Base-by-base conservation (phyloP, 1,140 invertebrate species). In the Cydia strobilella region DNA sequence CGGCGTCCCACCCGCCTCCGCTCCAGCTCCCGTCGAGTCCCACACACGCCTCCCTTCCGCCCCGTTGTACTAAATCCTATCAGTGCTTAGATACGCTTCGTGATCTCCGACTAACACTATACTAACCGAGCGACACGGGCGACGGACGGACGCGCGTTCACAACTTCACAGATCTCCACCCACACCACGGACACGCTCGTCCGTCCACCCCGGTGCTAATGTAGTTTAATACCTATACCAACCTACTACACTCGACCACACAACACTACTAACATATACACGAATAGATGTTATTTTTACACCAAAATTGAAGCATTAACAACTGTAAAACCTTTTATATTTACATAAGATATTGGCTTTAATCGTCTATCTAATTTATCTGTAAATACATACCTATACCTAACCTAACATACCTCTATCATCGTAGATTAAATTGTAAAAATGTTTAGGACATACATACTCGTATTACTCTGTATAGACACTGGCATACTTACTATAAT, bases 271-370 rank as follows among this genome's bases (percentile, higher is more conserved):
- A 82, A 92, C 90, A 91, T 86, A 81, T 77, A 90, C 89, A 91
- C 88, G 75, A 84, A 91, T 90, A 93, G 91, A 93, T 93, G 91
- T 93, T 93, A 93, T 93, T 93, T 93, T 85, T 90, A 90, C 91
- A 92, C 91, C 90, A 84, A 89, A 91, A 88, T 88, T 89, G 78
- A 80, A 79, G 62, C 78, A 82, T 74, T 85, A 86, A 76, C 81
- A 86, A 76, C 81, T 39, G 82, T 89, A 89, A 88, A 85, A 82
- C 72, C 77, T 81, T 82, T 74, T 76, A 73, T 48, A 62, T 18
- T 73, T 80, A 80, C 75, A 79, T 85, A 82, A 82, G 80, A 80
- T 79, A 90, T 86, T 87, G 84, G 85, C 85, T 84, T 85, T 82
- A 73, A 82, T 63, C 80, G 72, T 75, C 76, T 74, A 65, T 31